Conservation (phyloP, 1,140 invertebrate genomes). For the Galleria mellonella region DNA sequence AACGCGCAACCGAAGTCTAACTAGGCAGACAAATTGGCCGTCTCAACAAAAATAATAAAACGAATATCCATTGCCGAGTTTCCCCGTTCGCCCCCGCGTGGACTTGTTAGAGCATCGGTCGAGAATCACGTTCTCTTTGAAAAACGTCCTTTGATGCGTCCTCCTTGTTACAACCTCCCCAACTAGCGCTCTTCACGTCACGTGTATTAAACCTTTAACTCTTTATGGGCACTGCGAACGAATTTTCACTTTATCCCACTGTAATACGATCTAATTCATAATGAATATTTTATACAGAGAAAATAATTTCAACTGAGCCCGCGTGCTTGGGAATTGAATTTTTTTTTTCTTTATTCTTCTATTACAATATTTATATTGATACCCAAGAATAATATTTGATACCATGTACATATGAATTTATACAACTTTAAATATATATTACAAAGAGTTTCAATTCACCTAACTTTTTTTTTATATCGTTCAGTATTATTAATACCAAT, state of each 20-base stretch:
- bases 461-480: no score
- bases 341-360: no score
- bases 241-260: conserved; percentile 5
- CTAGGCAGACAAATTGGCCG: background rate
- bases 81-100: conserved; percentile 4
- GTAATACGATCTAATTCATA: conserved; percentile 3
- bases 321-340: conserved; percentile 30
- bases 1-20: background rate
- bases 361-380: no score
- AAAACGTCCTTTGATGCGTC: conserved; percentile 35
- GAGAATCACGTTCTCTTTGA: conserved; percentile 39
- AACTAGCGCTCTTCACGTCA: conserved; percentile 26
- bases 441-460: no score
- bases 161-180: conserved; percentile 26
- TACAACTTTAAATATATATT: no score
- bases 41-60: background rate
- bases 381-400: no score
- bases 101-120: conserved; percentile 36
- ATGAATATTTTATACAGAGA: conserved; percentile 10
- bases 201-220: conserved; percentile 31
- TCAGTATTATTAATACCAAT: no score
- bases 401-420: no score
- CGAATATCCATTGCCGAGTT: conserved; percentile 15
- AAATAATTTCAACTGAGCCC: conserved; percentile 29
- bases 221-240: conserved; percentile 14